Base-by-base conservation (phyloP, 2,113 vertebrate species). In the Chionomys nivalis region DNA sequence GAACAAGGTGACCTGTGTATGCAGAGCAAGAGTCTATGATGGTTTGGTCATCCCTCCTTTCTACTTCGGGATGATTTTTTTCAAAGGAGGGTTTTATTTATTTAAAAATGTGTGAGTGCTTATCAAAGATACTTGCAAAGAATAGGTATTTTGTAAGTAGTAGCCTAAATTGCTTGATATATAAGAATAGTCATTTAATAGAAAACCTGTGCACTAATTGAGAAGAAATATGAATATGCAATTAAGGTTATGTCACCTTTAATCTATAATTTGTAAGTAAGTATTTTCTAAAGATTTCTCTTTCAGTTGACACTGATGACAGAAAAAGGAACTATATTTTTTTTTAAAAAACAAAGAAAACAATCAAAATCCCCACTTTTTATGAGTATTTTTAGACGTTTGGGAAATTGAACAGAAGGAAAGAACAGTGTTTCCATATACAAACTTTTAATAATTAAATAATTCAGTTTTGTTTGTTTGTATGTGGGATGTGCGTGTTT, bases 101-200 rank as follows among this genome's bases (percentile, higher is more conserved):
- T 88, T 89, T 88, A 63, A 42, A 97, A 77, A 17, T 70, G 16
- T 58, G 6, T 36, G 55, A 26, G 3, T 88, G 23, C 24, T 72
- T 82, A 19, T n/a, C 31, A 61, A 4, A 49, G 42, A 88, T 17
- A 44, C 16, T 77, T 94, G 49, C 11, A 44, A 92, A 89, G 23
- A 87, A 16, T 72, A 76, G 49, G 28, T 14, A 11, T 39, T 89
- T 93, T 11, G 9, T 68, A 90, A 95, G n/a, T n/a, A 96, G 65
- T 17, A 89, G 12, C 4, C 9, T 19, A 66, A 83, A 26, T 68
- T 83, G 7, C 63, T 93, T 93, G 49, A 68, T 93, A 61, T 79
- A 92, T 89, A 95, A 93, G 61, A 70, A 81, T 58, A 61, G 0
- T 31, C 87, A 87, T 44, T 94, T 82, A 87, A 89, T 17, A 90